Base-by-base conservation (phyloP, 2,797 vertebrate species). In the Tapirus indicus region DNA sequence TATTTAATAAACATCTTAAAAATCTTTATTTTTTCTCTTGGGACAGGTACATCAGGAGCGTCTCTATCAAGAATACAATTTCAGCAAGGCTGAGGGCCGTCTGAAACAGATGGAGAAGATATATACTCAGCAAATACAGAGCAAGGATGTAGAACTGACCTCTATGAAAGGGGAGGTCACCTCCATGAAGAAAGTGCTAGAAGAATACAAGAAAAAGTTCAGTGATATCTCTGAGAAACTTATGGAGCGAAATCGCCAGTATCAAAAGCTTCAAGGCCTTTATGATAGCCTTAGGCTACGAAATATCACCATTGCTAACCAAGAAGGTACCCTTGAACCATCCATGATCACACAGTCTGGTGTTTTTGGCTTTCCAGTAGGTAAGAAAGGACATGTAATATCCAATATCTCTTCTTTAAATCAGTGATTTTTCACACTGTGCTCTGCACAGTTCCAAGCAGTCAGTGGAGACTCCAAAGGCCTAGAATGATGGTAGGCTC, bases 181-280 rank as follows among this genome's bases (percentile, higher is more conserved):
- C 27, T 98, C 98, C 23, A 97, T 98, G 96, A 98, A 98, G 85
- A 98, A 99, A 99, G 99, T 99, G 97, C 98, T 99, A 98, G 99
- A 99, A 79, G 99, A 99, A 97, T 99, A 99, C 77, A 99, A 99
- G 98, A 99, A 98, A 95, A 99, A 99, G 98, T 99, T 99, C 98
- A 99, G 98, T 38, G 99, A 99, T 85, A 99, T 99, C 91, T 99
- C 99, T 0, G 99, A 99, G 98, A 99, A 99, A 97, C 99, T 99
- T 96, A 99, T 99, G 99, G 99, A 99, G 96, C 99, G 99, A 96
- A 99, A 99, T 98, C 98, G 99, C 32, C 99, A 99, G 96, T 99
- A 99, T 98, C 99, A 99, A 98, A 99, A 99, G 88, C 99, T 99
- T 2, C 99, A 99, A 97, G 99, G 99, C 58, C 98, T 99, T 20